These are phyloP conservation scores for Coregonus ussuriensis DNA, from an alignment of 2,797 vertebrate genomes.

Conservation along the genomic window DNA sequence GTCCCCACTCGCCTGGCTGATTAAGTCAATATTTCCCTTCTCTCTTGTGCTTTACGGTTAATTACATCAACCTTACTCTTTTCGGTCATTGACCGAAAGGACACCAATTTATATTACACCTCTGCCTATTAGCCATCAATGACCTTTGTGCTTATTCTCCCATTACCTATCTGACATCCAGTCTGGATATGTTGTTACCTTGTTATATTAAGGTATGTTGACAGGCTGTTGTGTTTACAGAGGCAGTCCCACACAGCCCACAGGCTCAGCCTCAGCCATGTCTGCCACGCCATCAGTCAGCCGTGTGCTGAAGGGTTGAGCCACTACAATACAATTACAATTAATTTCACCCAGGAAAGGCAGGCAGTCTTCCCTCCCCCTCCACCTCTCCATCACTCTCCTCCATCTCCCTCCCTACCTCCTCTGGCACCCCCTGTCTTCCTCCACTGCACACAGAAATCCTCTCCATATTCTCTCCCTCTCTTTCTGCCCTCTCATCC, in stretches of 20 bases:
- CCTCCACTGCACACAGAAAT: conserved; percentile 19
- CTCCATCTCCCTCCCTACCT: conserved; percentile 22
- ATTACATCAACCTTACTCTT: not conserved
- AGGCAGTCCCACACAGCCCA: conserved; percentile 18
- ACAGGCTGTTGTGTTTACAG: conserved; percentile 43
- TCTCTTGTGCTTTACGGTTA: not conserved
- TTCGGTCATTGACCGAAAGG: not conserved
- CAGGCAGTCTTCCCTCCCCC: conserved; percentile 44
- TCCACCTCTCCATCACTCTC: conserved; percentile 52
- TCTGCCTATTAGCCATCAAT: not conserved
- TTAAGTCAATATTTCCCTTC: not conserved
- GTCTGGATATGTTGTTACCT: conserved; percentile 32
- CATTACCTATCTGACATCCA: conserved; percentile 28
- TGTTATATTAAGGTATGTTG: conserved; percentile 17
- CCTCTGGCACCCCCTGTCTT: not conserved
- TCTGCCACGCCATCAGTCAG: conserved; percentile 57
- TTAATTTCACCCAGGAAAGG: conserved; percentile 63
- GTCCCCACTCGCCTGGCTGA: not conserved
- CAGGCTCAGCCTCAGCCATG: conserved; percentile 28
- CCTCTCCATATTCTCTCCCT: conserved; percentile 19
- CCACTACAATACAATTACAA: conserved; percentile 73
- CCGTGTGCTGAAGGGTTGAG: conserved; percentile 63
- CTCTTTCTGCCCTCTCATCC: not conserved
- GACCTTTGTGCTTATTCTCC: not conserved
- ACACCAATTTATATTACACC: not conserved